Conservation (phyloP, 1,140 invertebrate species). For the Caenorhabditis latens region DNA sequence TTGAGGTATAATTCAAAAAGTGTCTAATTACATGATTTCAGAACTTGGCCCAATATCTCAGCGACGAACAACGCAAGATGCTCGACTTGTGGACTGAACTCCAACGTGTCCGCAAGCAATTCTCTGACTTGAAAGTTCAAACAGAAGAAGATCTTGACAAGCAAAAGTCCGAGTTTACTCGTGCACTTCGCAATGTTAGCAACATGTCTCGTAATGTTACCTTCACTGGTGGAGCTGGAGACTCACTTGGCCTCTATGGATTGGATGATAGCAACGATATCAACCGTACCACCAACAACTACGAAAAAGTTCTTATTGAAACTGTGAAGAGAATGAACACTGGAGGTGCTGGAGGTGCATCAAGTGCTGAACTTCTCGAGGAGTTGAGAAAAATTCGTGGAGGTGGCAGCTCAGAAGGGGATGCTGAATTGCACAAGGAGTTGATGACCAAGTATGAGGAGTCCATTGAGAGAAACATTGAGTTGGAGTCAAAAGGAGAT, state of each 20-base stretch:
- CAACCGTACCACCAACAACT: constrained; percentile 66
- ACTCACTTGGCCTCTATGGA: constrained; percentile 2
- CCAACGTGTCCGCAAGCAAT: constrained; percentile 76
- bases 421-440: constrained; percentile 75
- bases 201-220: constrained; percentile 69
- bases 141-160: constrained; percentile 71
- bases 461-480: constrained; percentile 77
- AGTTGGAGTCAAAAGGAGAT: constrained; percentile 77
- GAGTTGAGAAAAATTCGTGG: constrained; percentile 65
- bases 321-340: constrained; percentile 68
- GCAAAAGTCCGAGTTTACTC: constrained; percentile 70
- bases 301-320: constrained; percentile 70
- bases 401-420: constrained; percentile 61
- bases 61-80: constrained; percentile 78
- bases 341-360: constrained; percentile 57
- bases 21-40: constrained; percentile 50
- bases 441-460: constrained; percentile 78
- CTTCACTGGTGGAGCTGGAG: constrained; percentile 45
- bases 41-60: constrained; percentile 77
- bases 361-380: constrained; percentile 66
- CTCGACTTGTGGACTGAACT: constrained; percentile 77
- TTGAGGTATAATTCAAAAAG: background rate
- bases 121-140: constrained; percentile 72
- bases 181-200: constrained; percentile 70
- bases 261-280: constrained; percentile 10